Conservation (phyloP, 2,113 vertebrate genomes). For the Forbesichthys agassizii region DNA sequence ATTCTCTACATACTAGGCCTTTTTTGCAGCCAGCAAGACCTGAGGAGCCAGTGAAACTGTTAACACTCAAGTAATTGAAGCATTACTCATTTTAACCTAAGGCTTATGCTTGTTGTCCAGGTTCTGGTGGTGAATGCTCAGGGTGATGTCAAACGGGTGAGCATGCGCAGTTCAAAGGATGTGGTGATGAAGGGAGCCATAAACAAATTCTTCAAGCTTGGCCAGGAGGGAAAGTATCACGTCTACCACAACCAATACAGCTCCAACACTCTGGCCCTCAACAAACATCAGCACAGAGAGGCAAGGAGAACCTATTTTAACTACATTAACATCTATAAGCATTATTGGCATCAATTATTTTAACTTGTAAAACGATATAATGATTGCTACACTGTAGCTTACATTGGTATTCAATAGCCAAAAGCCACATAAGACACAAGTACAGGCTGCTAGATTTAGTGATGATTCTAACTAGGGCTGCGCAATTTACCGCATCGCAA, state of each 20-base stretch:
- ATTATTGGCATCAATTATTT: not conserved
- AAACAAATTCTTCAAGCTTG: slow-evolving; percentile 88
- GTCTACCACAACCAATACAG: slow-evolving; percentile 98
- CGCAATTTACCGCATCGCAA: too few relatives aligned
- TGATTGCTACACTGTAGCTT: too few relatives aligned
- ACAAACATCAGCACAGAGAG: slow-evolving; percentile 98
- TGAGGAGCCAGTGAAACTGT: too few relatives aligned
- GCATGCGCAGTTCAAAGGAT: slow-evolving; percentile 81
- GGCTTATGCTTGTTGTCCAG: slow-evolving; percentile 61
- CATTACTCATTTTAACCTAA: not conserved
- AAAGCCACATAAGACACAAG: too few relatives aligned
- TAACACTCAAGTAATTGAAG: not conserved
- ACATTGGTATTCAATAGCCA: too few relatives aligned
- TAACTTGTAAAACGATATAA: too few relatives aligned
- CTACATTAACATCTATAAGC: not conserved
- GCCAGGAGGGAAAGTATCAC: slow-evolving; percentile 96
- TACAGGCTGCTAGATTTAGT: too few relatives aligned
- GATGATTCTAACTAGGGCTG: too few relatives aligned
- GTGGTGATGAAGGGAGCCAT: slow-evolving; percentile 88
- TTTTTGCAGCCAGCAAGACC: too few relatives aligned
- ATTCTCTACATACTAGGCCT: too few relatives aligned
- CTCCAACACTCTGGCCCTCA: slow-evolving; percentile 90
- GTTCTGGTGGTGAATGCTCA: slow-evolving; percentile 89
- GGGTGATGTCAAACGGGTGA: slow-evolving; percentile 88
- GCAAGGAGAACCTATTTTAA: slow-evolving; percentile 24